A percentile compares a stretch with the other conserved stretches of the same genome.
Evolutionary conservation across 2,113 vertebrate genomes (phyloP).

Genomic region (Peromyscus californicus): DNA sequence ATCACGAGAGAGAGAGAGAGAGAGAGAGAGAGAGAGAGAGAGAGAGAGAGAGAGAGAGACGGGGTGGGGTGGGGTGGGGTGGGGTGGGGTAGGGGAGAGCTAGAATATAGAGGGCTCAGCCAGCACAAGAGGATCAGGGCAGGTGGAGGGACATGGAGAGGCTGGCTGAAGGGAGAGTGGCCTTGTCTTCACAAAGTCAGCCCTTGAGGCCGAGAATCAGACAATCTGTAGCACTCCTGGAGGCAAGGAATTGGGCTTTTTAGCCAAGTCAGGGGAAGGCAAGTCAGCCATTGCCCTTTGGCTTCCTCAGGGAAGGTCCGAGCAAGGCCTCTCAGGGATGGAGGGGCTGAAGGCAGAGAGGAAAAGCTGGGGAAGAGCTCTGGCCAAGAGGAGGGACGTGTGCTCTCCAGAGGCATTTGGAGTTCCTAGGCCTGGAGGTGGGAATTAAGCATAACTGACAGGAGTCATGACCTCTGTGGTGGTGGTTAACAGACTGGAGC

Average conservation of each 20-base stretch:
- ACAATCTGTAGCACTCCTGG: not conserved
- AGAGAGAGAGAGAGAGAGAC: not conserved
- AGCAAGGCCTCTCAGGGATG: slow-evolving; percentile 31
- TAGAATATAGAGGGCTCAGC: not conserved
- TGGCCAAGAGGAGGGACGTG: not conserved
- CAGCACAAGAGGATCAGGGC: not conserved
- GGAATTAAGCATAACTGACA: no score
- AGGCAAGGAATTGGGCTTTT: slow-evolving; percentile 31
- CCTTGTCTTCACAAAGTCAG: not conserved
- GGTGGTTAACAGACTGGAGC: not conserved
- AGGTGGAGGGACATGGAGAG: not conserved
- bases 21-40: not conserved
- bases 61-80: no score
- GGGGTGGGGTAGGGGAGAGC: no score
- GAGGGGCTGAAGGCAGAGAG: not conserved
- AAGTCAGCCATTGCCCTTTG: slow-evolving; percentile 52
- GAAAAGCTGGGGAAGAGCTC: not conserved
- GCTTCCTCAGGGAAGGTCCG: slow-evolving; percentile 32
- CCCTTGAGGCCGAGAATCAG: slow-evolving; percentile 30
- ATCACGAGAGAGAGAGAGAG: not conserved
- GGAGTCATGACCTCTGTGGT: not conserved
- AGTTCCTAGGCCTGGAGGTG: not conserved
- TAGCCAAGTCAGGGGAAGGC: slow-evolving; percentile 53
- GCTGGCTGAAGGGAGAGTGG: not conserved
- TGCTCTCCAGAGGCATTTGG: not conserved